Percentiles rank a stretch among this genome's conserved stretches.
Evolutionary conservation across 1,140 invertebrate species (phyloP).

Genomic region (Diprion similis): DNA sequence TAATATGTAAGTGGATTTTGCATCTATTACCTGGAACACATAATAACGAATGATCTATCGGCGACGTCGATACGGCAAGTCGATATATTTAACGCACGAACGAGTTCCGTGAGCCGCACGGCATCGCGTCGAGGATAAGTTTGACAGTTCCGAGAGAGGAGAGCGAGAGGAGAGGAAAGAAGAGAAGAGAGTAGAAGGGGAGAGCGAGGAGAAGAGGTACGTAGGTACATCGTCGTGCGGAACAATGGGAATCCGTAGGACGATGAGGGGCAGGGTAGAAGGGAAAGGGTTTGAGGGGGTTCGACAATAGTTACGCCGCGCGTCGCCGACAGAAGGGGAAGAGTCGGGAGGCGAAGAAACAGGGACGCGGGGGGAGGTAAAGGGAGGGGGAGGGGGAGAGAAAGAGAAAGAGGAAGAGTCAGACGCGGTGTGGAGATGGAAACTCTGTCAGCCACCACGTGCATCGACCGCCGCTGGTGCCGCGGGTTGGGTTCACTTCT

Average conservation of each 20-base stretch:
- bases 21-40: no score
- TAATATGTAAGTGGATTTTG: no score
- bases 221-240: constrained; percentile 15
- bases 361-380: constrained; percentile 8
- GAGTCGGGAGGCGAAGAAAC: constrained; percentile 8
- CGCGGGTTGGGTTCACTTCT: not conserved
- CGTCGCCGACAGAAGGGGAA: not conserved
- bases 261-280: constrained; percentile 1
- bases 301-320: no score
- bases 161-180: not conserved
- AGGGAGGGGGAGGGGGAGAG: not conserved
- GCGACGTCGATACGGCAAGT: not conserved
- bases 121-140: not conserved
- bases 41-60: no score
- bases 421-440: constrained; percentile 20
- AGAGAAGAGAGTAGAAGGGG: not conserved
- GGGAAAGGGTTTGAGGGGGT: not conserved
- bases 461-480: constrained; percentile 41
- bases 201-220: not conserved
- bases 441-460: constrained; percentile 38
- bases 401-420: constrained; percentile 12
- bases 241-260: constrained; percentile 11
- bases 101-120: constrained; percentile 8
- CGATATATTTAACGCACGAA: constrained; percentile 12
- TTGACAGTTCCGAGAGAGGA: constrained; percentile 1